Evolutionary conservation across 2,797 vertebrate genomes (phyloP).

Genomic region (Dromococcyx pavoninus): DNA sequence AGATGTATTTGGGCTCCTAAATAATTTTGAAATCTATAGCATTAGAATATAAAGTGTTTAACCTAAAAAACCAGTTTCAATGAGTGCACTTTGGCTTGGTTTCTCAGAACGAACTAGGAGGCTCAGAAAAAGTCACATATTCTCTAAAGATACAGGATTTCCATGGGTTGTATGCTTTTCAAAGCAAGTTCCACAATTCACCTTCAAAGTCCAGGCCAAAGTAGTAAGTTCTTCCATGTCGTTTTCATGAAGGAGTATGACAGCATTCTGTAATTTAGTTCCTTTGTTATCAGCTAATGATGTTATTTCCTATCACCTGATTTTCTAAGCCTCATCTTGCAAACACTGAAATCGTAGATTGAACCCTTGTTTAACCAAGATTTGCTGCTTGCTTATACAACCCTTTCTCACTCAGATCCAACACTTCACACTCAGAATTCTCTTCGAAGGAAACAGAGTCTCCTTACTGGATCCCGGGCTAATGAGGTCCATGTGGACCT

Average conservation of each 20-base stretch:
- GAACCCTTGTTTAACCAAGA: not conserved
- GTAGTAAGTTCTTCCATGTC: not conserved
- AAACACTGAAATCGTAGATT: not conserved
- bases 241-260: not conserved
- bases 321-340: not conserved
- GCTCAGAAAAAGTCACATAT: not conserved
- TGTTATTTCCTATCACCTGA: not conserved
- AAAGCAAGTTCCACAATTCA: not conserved
- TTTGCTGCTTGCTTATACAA: not conserved
- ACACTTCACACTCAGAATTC: not conserved
- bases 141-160: not conserved
- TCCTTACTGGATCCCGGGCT: not conserved
- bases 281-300: not conserved
- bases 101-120: not conserved
- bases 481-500: not conserved
- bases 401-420: not conserved
- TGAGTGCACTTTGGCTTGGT: not conserved
- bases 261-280: not conserved
- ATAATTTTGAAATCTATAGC: not conserved
- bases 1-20: not conserved
- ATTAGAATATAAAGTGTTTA: not conserved
- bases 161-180: rapidly evolving
- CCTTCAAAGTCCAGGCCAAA: not conserved
- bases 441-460: not conserved
- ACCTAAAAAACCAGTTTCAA: not conserved